These are phyloP conservation scores for Gambusia yucatana DNA, from an alignment of 2,797 vertebrate species.

Conservation along the genomic window DNA sequence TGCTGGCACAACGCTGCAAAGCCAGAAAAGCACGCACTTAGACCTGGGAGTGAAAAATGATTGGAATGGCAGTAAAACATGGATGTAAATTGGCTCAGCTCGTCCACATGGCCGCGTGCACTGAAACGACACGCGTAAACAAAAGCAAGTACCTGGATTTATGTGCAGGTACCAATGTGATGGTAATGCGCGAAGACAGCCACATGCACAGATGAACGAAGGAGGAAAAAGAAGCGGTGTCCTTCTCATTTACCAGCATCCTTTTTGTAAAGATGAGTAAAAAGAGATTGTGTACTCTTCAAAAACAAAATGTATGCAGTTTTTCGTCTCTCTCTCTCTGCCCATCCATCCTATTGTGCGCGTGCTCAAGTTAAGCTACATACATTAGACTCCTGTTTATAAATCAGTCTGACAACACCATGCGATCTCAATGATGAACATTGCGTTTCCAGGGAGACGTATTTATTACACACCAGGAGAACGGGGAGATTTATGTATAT, in stretches of 20 bases:
- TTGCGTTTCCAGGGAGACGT: background rate
- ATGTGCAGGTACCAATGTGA: slow-evolving; percentile 18
- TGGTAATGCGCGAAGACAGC: background rate
- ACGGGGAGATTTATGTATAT: background rate
- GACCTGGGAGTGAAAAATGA: slow-evolving; percentile 59
- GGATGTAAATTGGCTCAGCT: slow-evolving; percentile 63
- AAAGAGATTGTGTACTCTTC: background rate
- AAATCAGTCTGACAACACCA: background rate
- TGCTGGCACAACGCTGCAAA: slow-evolving; percentile 65
- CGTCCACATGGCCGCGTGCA: slow-evolving; percentile 22
- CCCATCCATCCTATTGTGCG: background rate
- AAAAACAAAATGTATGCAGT: background rate
- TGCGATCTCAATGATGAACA: background rate
- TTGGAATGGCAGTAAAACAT: slow-evolving; percentile 67
- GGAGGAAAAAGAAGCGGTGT: background rate
- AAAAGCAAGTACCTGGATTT: slow-evolving; percentile 57
- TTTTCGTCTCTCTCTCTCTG: background rate
- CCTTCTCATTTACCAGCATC: background rate
- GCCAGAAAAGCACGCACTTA: slow-evolving; percentile 56
- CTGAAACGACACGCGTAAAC: slow-evolving; percentile 57
- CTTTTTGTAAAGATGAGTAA: background rate
- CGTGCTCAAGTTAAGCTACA: background rate
- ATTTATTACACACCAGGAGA: background rate
- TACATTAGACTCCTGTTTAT: background rate
- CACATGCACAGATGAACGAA: background rate